Conservation (phyloP, 2,888 invertebrate genomes). For the Metalampra italica region DNA sequence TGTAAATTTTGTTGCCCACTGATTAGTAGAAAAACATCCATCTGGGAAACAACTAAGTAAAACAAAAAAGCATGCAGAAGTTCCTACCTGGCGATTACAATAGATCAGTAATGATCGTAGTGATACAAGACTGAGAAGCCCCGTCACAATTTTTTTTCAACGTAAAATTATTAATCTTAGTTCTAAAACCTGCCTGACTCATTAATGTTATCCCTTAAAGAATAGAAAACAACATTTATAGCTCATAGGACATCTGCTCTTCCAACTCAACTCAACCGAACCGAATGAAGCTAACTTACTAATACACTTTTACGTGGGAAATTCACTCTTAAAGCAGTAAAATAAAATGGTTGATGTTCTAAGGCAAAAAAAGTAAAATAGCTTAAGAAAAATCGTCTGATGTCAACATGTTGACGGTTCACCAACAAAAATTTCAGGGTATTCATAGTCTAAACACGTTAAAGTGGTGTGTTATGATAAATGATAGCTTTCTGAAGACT, state of each 20-base stretch:
- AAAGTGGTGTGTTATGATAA: constrained; percentile 28
- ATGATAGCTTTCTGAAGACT: constrained; percentile 17
- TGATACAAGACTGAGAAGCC: too few relatives aligned
- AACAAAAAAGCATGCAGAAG: too few relatives aligned
- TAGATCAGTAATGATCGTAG: too few relatives aligned
- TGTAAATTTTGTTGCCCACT: too few relatives aligned
- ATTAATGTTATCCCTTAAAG: too few relatives aligned
- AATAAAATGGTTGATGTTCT: background rate
- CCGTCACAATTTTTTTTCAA: too few relatives aligned
- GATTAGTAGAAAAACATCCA: too few relatives aligned
- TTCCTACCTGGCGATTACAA: too few relatives aligned
- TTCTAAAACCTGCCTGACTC: too few relatives aligned
- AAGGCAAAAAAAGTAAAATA: constrained; percentile 5
- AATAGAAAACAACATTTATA: constrained; percentile 26
- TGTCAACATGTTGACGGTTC: constrained; percentile 34
- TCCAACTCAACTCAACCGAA: constrained; percentile 24
- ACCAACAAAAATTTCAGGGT: constrained; percentile 27
- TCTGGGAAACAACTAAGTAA: too few relatives aligned
- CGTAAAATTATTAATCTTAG: too few relatives aligned
- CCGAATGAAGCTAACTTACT: constrained; percentile 20
- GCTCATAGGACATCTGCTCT: constrained; percentile 25
- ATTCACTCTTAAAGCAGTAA: constrained; percentile 4
- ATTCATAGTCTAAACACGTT: constrained; percentile 30
- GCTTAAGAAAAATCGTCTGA: constrained; percentile 33
- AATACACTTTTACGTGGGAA: constrained; percentile 7